These are phyloP conservation scores for Galagoides demidoff DNA, from an alignment of 2,797 vertebrate species.

Conservation along the genomic window DNA sequence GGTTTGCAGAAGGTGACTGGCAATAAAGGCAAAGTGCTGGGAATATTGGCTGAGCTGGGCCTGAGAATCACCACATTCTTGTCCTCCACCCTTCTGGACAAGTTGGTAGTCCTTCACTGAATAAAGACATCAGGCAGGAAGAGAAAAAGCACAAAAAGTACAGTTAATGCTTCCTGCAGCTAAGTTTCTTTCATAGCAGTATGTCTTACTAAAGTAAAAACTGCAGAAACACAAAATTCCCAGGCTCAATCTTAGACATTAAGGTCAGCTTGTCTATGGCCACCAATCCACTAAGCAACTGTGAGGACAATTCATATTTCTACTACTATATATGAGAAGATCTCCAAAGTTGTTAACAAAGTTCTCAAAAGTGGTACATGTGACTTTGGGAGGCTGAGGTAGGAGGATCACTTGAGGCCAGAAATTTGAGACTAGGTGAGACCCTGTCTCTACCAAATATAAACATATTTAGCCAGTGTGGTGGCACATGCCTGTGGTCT, in stretches of 20 bases:
- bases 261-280: background rate
- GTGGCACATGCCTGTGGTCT: background rate
- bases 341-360: background rate
- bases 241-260: background rate
- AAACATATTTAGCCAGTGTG: background rate
- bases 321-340: background rate
- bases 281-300: background rate
- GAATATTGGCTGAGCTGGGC: conserved; percentile 92
- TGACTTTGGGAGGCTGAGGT: background rate
- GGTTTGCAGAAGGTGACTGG: conserved; percentile 93
- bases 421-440: background rate
- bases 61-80: conserved; percentile 78
- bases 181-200: background rate
- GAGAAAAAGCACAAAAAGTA: conserved; percentile 43
- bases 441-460: background rate
- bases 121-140: conserved; percentile 2
- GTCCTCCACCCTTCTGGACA: conserved; percentile 87
- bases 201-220: background rate
- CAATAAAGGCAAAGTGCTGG: conserved; percentile 94
- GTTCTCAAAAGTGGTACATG: background rate
- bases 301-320: background rate
- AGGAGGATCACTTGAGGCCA: background rate
- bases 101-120: conserved; percentile 98
- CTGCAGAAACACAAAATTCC: background rate
- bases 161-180: background rate